These are phyloP conservation scores for Tachystola acroxantha DNA, from an alignment of 2,888 invertebrate genomes.

Conservation along the genomic window DNA sequence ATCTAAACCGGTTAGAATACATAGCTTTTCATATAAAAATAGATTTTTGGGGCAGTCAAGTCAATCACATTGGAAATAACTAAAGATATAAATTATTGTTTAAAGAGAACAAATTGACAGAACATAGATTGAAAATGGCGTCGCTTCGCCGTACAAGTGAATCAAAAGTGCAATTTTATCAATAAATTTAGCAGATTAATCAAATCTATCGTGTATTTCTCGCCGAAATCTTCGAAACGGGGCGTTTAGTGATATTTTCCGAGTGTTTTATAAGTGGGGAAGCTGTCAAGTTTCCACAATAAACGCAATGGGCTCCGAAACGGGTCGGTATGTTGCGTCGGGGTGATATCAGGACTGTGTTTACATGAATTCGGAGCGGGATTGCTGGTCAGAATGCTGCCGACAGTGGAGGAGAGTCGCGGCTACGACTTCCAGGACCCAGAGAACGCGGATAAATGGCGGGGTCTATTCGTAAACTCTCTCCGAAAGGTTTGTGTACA, in stretches of 20 bases:
- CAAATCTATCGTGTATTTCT: conserved; percentile 13
- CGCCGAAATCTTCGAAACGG: conserved; percentile 2
- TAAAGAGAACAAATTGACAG: conserved; percentile 5
- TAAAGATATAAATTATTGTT: too few species aligned
- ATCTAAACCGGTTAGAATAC: too few species aligned
- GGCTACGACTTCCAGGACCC: conserved; percentile 92
- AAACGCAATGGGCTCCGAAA: conserved; percentile 36
- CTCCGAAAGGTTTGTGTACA: conserved; percentile 87
- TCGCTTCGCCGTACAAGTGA: conserved; percentile 70
- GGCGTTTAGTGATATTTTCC: conserved; percentile 27
- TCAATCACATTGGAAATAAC: too few species aligned
- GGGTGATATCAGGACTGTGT: conserved; percentile 50
- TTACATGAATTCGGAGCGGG: conserved; percentile 68
- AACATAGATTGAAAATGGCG: conserved; percentile 67
- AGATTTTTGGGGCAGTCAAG: too few species aligned
- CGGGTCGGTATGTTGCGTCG: conserved; percentile 49
- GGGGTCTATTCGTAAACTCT: conserved; percentile 91
- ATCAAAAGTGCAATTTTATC: conserved; percentile 51
- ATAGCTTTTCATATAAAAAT: too few species aligned
- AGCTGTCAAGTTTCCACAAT: conserved; percentile 35
- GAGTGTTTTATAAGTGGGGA: conserved; percentile 22
- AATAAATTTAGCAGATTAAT: conserved; percentile 31
- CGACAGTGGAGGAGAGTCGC: conserved; percentile 73
- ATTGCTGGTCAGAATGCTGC: conserved; percentile 62
- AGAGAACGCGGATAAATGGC: conserved; percentile 95